A percentile compares a stretch with the other conserved stretches of the same genome.
Evolutionary conservation across 2,113 vertebrate species (phyloP).

Genomic region (Petaurus breviceps): DNA sequence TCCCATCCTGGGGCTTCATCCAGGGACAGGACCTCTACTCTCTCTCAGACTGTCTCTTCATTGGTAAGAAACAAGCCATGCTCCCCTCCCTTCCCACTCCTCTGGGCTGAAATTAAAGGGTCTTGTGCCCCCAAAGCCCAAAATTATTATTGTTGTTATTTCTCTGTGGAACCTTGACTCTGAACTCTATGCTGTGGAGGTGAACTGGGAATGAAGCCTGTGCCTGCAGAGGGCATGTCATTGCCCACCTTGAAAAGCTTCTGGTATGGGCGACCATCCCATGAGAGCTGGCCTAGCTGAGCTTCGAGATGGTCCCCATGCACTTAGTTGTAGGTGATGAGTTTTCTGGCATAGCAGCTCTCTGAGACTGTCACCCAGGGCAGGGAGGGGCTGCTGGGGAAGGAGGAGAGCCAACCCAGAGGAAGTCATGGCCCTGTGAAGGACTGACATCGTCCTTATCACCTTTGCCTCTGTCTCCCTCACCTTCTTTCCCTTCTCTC

Average conservation of each 20-base stretch:
- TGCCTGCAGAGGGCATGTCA: neutral
- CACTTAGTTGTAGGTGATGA: no score
- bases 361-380: no score
- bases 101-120: neutral
- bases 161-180: neutral
- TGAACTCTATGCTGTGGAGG: no score
- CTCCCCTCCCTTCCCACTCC: neutral
- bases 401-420: neutral
- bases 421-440: no score
- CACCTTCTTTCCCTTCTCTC: no score
- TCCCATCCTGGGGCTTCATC: neutral
- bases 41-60: neutral
- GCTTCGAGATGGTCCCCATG: neutral
- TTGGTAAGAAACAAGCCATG: no score
- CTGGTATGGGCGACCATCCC: no score
- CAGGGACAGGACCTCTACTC: neutral
- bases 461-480: neutral
- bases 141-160: neutral
- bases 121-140: no score
- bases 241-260: neutral
- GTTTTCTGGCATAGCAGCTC: no score
- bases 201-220: neutral
- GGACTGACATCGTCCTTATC: no score
- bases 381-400: neutral
- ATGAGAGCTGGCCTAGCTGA: no score